Conservation (phyloP, 1,140 invertebrate species). For the Drosophila orena region DNA sequence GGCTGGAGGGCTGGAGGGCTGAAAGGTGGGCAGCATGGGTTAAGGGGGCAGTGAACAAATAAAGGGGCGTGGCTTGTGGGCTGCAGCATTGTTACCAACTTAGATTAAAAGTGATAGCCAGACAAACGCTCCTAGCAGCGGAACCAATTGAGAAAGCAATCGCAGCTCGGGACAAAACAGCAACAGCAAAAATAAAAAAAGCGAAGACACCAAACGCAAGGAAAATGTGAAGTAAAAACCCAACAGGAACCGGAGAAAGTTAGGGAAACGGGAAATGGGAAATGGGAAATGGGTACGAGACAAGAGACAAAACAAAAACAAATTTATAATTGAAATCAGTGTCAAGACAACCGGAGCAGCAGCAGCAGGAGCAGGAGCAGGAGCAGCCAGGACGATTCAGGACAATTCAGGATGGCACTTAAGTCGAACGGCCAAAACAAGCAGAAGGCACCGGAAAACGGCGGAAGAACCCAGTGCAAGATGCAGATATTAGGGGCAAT, state of each 20-base stretch:
- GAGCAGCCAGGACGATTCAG: conserved; percentile 28
- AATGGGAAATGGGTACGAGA: conserved; percentile 35
- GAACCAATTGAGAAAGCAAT: conserved; percentile 72
- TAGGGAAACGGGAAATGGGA: conserved; percentile 37
- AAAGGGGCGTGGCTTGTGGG: background rate
- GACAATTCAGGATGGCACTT: conserved; percentile 56
- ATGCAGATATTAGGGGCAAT: conserved; percentile 41
- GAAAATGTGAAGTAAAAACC: background rate
- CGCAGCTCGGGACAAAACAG: conserved; percentile 15
- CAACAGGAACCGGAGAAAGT: conserved; percentile 1
- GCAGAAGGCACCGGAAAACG: conserved; percentile 3
- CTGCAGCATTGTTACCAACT: conserved; percentile 64
- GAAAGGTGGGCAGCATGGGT: background rate
- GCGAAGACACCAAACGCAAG: background rate
- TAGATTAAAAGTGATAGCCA: conserved; percentile 70
- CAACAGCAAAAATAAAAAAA: background rate
- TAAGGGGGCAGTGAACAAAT: background rate
- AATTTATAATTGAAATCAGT: conserved; percentile 83
- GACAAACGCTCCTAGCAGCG: conserved; percentile 53
- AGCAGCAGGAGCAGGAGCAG: conserved; percentile 4
- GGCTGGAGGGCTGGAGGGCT: background rate
- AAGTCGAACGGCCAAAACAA: conserved; percentile 50
- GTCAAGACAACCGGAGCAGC: conserved; percentile 53
- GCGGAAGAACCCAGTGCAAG: conserved; percentile 28
- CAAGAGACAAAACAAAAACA: conserved; percentile 32